Conservation (phyloP, 2,113 vertebrate genomes). For the Heterochromis multidens region DNA sequence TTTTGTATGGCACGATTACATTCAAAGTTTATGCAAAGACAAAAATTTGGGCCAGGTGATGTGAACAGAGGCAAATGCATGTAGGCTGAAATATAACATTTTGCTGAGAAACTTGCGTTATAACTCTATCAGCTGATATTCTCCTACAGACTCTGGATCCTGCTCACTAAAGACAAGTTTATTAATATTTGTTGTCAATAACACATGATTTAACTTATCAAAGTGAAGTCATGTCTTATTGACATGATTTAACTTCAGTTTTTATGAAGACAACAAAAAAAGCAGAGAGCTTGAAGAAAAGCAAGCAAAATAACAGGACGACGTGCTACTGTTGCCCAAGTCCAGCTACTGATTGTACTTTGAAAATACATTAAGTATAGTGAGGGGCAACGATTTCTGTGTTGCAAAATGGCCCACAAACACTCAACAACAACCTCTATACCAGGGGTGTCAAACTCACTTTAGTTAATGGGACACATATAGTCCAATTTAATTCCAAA, state of each 20-base stretch:
- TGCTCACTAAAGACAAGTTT: neutral
- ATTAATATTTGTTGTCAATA: neutral
- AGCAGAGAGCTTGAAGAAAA: neutral
- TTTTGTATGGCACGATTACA: neutral
- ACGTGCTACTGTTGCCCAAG: neutral
- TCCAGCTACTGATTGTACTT: rapidly evolving
- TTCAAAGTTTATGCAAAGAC: neutral
- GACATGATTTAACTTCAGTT: rapidly evolving
- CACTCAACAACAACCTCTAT: neutral
- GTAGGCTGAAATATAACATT: neutral
- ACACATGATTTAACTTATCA: too few relatives aligned
- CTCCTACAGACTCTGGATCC: neutral
- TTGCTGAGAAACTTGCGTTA: neutral
- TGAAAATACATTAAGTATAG: neutral
- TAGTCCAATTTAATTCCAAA: neutral
- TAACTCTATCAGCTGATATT: neutral
- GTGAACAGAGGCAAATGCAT: neutral
- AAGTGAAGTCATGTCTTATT: rapidly evolving
- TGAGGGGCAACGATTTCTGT: neutral
- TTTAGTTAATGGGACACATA: neutral
- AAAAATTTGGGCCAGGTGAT: rapidly evolving
- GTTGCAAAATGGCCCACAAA: neutral
- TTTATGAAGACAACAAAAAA: neutral
- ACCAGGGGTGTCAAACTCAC: neutral
- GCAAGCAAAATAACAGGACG: neutral